Conservation (phyloP, 2,888 invertebrate species). For the Archips xylosteana region DNA sequence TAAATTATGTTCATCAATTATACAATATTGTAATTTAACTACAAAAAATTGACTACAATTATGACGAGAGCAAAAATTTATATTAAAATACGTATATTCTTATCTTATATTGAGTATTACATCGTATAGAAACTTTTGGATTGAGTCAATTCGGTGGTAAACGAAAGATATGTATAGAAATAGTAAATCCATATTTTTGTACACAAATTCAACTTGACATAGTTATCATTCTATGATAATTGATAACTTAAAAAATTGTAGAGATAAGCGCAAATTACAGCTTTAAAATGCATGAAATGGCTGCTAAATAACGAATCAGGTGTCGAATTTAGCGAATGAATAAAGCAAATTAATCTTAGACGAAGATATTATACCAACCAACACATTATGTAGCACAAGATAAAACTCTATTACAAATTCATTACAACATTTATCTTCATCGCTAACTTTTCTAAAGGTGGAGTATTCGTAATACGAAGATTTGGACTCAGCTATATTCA, state of each 20-base stretch:
- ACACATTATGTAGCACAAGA: too few relatives aligned
- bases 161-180: constrained; percentile 61
- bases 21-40: constrained; percentile 59
- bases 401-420: not conserved
- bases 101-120: constrained; percentile 68
- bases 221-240: not conserved
- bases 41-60: constrained; percentile 72
- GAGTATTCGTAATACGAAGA: not conserved
- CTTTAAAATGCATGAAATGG: constrained; percentile 5
- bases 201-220: not conserved
- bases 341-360: not conserved
- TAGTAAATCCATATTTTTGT: constrained; percentile 44
- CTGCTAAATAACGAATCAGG: not conserved
- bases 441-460: not conserved
- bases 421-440: not conserved
- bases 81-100: constrained; percentile 53
- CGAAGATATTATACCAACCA: not conserved
- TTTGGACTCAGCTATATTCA: not conserved
- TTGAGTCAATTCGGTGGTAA: constrained; percentile 73
- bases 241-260: not conserved
- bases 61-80: constrained; percentile 74
- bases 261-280: not conserved
- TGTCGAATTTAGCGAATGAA: not conserved
- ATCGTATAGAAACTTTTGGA: constrained; percentile 53
- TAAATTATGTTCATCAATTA: constrained; percentile 40